Percentiles rank a stretch among this genome's conserved stretches.
phyloP scores from a whole-genome alignment of 2,888 invertebrate genomes.

The Drosophila anomalata region DNA sequence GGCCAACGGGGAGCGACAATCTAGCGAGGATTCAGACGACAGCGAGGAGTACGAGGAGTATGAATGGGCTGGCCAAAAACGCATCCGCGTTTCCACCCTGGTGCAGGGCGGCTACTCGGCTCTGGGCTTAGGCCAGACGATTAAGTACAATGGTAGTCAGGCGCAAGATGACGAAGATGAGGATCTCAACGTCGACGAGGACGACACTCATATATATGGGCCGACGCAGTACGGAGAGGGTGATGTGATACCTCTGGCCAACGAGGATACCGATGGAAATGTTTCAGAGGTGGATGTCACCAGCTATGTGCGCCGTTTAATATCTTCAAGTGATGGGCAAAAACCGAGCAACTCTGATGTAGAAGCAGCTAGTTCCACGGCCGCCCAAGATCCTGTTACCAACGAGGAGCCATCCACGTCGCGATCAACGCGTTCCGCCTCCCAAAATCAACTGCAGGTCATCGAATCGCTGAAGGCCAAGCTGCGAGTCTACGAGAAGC shows the following conservation, averaged over 20 bases:
- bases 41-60: constrained; percentile 90
- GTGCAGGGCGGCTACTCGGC: constrained; percentile 88
- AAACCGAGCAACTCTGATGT: constrained; percentile 51
- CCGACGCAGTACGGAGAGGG: constrained; percentile 93
- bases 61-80: constrained; percentile 95
- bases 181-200: constrained; percentile 93
- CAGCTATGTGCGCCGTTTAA: constrained; percentile 81
- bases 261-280: constrained; percentile 82
- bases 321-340: constrained; percentile 63
- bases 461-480: constrained; percentile 90
- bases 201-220: constrained; percentile 92
- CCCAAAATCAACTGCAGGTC: constrained; percentile 80
- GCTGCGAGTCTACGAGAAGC: constrained; percentile 90
- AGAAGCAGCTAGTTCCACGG: constrained; percentile 5
- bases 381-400: constrained; percentile 5
- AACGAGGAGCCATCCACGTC: constrained; percentile 37
- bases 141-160: constrained; percentile 62
- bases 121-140: constrained; percentile 82
- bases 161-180: constrained; percentile 86
- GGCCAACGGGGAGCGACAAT: constrained; percentile 73
- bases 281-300: constrained; percentile 75
- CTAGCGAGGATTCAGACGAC: constrained; percentile 88
- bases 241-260: constrained; percentile 86
- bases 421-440: constrained; percentile 42
- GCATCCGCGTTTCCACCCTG: constrained; percentile 90